These are phyloP conservation scores for Tyria jacobaeae DNA, from an alignment of 2,888 invertebrate genomes.

Conservation along the genomic window DNA sequence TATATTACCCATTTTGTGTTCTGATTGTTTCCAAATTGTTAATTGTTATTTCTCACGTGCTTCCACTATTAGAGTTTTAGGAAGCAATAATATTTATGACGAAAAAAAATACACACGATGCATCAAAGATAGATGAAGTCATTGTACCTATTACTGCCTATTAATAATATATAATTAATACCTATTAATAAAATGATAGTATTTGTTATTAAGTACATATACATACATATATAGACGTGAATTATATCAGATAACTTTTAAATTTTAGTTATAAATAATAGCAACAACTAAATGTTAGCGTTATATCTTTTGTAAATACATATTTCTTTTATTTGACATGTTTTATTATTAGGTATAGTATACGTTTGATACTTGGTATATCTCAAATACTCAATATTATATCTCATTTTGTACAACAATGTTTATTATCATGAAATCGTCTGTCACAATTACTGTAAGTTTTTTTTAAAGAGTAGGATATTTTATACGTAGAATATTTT, in stretches of 20 bases:
- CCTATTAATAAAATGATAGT: slow-evolving; percentile 29
- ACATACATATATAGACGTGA: slow-evolving; percentile 24
- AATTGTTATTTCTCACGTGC: background rate
- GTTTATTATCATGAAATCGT: slow-evolving; percentile 58
- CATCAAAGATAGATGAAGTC: background rate
- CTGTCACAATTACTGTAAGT: slow-evolving; percentile 55
- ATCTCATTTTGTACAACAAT: slow-evolving; percentile 44
- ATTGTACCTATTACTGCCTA: slow-evolving; percentile 17
- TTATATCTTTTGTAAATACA: slow-evolving; percentile 55
- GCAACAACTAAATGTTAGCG: slow-evolving; percentile 38
- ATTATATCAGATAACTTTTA: slow-evolving; percentile 32
- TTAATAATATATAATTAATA: too few species aligned
- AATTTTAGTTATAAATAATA: slow-evolving; percentile 21
- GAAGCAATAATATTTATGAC: slow-evolving; percentile 16
- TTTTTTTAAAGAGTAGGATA: slow-evolving; percentile 45
- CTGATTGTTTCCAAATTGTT: slow-evolving; percentile 1
- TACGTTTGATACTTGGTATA: slow-evolving; percentile 44
- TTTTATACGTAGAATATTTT: slow-evolving; percentile 43
- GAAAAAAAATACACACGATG: slow-evolving; percentile 3
- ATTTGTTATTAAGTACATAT: slow-evolving; percentile 30
- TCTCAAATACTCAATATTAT: slow-evolving; percentile 57
- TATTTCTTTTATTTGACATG: slow-evolving; percentile 40
- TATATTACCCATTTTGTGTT: too few species aligned
- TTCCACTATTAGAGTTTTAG: background rate
- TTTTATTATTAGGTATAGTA: slow-evolving; percentile 33